A percentile compares a stretch with the other conserved stretches of the same genome.
phyloP scores from a whole-genome alignment of 2,888 invertebrate species.

The Yponomeuta sedellus region DNA sequence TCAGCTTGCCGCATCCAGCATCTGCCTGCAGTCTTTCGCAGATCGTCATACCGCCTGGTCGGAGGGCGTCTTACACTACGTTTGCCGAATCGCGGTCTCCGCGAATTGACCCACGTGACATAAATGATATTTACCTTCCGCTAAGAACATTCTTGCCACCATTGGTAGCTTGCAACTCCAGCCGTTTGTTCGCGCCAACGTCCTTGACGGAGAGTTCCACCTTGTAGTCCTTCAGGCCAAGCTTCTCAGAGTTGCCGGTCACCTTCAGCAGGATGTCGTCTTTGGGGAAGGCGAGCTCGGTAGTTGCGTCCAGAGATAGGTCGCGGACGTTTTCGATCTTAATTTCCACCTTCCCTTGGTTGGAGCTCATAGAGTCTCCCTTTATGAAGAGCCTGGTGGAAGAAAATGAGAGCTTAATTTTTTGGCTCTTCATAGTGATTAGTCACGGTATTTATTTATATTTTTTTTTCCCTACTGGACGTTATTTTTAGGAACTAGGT shows the following conservation, averaged over 20 bases:
- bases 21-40: too few species aligned
- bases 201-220: slow-evolving; percentile 80
- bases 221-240: slow-evolving; percentile 80
- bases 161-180: slow-evolving; percentile 79
- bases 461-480: too few species aligned
- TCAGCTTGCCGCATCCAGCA: too few species aligned
- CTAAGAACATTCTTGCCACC: slow-evolving; percentile 80
- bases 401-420: too few species aligned
- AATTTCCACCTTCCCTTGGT: slow-evolving; percentile 75
- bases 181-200: slow-evolving; percentile 75
- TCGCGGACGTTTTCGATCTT: slow-evolving; percentile 72
- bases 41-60: too few species aligned
- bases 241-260: slow-evolving; percentile 78
- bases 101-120: too few species aligned
- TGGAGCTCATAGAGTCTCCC: slow-evolving; percentile 64
- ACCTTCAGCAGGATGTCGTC: slow-evolving; percentile 80
- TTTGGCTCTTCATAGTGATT: too few species aligned
- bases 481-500: too few species aligned
- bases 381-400: slow-evolving; percentile 50
- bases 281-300: slow-evolving; percentile 75
- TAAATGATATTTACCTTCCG: slow-evolving; percentile 74
- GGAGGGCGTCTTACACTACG: too few species aligned
- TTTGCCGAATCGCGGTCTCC: too few species aligned
- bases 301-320: slow-evolving; percentile 68
- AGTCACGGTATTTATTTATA: too few species aligned